Conservation (phyloP, 1,140 invertebrate species). For the Vanessa atalanta region DNA sequence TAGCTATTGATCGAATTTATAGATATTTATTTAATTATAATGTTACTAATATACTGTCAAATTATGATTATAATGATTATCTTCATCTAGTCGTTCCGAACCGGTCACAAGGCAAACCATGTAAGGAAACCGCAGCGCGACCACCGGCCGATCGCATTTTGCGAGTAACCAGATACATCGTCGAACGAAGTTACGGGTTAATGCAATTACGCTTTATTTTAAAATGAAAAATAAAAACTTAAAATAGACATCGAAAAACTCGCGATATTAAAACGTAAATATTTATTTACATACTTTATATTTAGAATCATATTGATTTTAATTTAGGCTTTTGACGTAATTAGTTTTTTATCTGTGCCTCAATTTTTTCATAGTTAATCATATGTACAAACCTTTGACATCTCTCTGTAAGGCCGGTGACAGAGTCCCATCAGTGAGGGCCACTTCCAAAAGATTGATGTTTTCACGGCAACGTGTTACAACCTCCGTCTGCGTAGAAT, state of each 20-base stretch:
- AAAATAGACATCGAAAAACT: not conserved
- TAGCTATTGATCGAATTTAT: too few species aligned
- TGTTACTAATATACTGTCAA: too few species aligned
- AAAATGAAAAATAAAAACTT: too few species aligned
- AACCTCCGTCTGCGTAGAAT: slow-evolving; percentile 74
- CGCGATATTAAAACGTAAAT: not conserved
- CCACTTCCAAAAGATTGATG: slow-evolving; percentile 73
- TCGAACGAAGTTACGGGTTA: not conserved
- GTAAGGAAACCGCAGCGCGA: slow-evolving; percentile 46
- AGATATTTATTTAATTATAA: too few species aligned
- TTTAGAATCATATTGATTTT: too few species aligned
- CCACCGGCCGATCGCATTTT: slow-evolving; percentile 54
- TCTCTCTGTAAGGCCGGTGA: slow-evolving; percentile 66
- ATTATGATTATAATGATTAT: too few species aligned
- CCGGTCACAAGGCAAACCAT: slow-evolving; percentile 50
- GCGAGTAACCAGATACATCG: slow-evolving; percentile 56
- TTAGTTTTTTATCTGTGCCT: too few species aligned
- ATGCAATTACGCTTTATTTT: too few species aligned
- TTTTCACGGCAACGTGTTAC: slow-evolving; percentile 72
- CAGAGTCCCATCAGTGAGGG: slow-evolving; percentile 59
- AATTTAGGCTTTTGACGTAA: too few species aligned
- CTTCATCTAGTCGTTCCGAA: slow-evolving; percentile 43
- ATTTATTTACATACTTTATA: too few species aligned
- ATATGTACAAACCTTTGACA: slow-evolving; percentile 66
- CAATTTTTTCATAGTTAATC: not conserved